Evolutionary conservation across 2,888 invertebrate species (phyloP).

Genomic region (Gastracanthus pulcherrimus): DNA sequence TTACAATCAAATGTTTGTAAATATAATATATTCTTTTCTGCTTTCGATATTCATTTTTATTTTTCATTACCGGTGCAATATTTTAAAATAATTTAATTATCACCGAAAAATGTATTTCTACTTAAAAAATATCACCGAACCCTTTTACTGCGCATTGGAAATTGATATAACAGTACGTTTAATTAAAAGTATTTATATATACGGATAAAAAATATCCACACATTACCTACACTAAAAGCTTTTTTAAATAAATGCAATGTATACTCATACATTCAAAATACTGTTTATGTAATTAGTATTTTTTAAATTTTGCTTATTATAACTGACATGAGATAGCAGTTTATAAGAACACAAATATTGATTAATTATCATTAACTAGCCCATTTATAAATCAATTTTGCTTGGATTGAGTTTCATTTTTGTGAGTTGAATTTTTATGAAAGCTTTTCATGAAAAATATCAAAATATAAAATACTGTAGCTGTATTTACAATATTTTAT

Average conservation of each 20-base stretch:
- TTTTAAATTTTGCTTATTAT: background rate
- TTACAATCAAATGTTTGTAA: background rate
- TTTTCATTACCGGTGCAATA: background rate
- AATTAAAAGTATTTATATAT: conserved; percentile 9
- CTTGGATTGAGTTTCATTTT: too few species aligned
- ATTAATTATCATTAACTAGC: background rate
- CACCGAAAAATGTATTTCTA: too few species aligned
- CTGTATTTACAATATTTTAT: conserved; percentile 39
- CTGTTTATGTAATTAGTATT: conserved; percentile 2
- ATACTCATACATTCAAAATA: background rate
- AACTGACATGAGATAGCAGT: too few species aligned
- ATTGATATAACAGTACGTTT: conserved; percentile 6
- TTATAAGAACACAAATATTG: conserved; percentile 3
- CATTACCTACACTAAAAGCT: conserved; percentile 22
- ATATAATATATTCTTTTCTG: too few species aligned
- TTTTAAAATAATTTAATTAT: background rate
- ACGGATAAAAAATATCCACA: conserved; percentile 1
- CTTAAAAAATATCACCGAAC: background rate
- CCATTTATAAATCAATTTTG: too few species aligned
- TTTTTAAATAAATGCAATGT: background rate
- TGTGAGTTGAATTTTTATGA: too few species aligned
- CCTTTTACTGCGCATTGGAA: background rate
- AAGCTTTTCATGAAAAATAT: too few species aligned
- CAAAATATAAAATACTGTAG: conserved; percentile 3
- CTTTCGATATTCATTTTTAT: too few species aligned